Base-by-base conservation (phyloP, 64 coral and sea anemone species). In the Orbicella faveolata region DNA sequence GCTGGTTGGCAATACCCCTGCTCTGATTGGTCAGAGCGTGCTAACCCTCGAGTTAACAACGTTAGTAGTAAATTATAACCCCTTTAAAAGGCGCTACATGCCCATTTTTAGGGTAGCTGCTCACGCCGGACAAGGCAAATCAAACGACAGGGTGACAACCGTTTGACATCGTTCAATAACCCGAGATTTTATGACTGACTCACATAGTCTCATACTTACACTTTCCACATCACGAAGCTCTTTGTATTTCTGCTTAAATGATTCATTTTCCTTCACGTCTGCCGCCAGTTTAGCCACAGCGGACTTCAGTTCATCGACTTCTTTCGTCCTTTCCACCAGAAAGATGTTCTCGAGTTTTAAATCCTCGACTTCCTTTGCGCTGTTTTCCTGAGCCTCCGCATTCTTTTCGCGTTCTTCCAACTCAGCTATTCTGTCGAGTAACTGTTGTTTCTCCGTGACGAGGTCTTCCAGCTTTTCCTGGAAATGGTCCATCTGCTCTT, bases 281-380 rank as follows among this genome's bases (percentile, higher is more conserved):
- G 84, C 88, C 17, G 65, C 75, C 6, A 81, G 30, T 69, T 89
- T 88, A 39, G 75, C 83, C 41, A 89, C 79, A 35, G 81, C 76
- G 19, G 79, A 48, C 92, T 89, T 94, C 19, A 96, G 23, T 26
- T 96, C 91, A 15, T 91, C 88, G 9, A 96, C n/a, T 79, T 96
- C 91, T 69, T 86, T 88, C 34, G 63, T 70, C 36, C 82, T 69
- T 84, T 84, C 82, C 18, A 84, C 82, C 35, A 84, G 39, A 70
- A 84, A 52, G 65, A 84, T 84, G 41, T 84, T 84, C 65, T 84
- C 82, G 19, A 84, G 82, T 72, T 84, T 90, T 25, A 96, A 57
- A 51, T 79, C 87, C 17, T 96, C 91, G 20, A 89, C 81, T 70
- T 96, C 95, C 75, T 77, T 88, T 7, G 39, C 76, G 39, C 70